Percentiles rank a stretch among this genome's conserved stretches.
These are phyloP conservation scores for Ciconia nigra DNA, from an alignment of 2,797 vertebrate species.

Conservation along the genomic window DNA sequence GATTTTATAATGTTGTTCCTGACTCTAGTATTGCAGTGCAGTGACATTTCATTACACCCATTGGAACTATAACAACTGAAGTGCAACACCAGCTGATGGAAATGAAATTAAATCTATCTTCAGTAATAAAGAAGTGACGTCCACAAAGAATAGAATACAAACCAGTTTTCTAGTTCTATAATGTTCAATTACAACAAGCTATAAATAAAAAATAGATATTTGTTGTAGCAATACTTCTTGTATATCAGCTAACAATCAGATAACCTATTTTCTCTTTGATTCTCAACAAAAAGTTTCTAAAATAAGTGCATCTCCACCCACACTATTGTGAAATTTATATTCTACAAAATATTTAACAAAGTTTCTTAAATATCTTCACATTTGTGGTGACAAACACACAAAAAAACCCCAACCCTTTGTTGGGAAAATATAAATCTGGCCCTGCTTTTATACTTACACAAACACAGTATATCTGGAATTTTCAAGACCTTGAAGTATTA, in stretches of 20 bases:
- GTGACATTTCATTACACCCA: conserved; percentile 84
- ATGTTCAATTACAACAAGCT: conserved; percentile 70
- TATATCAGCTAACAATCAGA: conserved; percentile 66
- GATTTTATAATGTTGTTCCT: conserved; percentile 75
- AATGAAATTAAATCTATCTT: conserved; percentile 82
- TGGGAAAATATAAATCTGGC: neutral
- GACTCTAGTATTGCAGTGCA: conserved; percentile 74
- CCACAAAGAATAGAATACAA: conserved; percentile 67
- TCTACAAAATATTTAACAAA: neutral
- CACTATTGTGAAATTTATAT: neutral
- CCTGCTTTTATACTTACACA: neutral
- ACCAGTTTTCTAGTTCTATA: conserved; percentile 68
- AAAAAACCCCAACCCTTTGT: rapidly evolving
- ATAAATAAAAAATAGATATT: conserved; percentile 70
- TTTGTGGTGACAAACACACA: neutral
- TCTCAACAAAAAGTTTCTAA: conserved; percentile 63
- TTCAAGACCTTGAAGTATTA: neutral
- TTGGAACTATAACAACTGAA: conserved; percentile 81
- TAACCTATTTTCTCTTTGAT: conserved; percentile 72
- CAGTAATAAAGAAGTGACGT: conserved; percentile 79
- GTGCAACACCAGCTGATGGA: conserved; percentile 72
- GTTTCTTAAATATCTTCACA: neutral
- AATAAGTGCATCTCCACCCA: neutral
- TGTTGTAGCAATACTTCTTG: conserved; percentile 32
- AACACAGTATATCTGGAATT: neutral